Percentiles rank a stretch among this genome's conserved stretches.
phyloP scores from a whole-genome alignment of 2,113 vertebrate species.

The Misgurnus anguillicaudatus region DNA sequence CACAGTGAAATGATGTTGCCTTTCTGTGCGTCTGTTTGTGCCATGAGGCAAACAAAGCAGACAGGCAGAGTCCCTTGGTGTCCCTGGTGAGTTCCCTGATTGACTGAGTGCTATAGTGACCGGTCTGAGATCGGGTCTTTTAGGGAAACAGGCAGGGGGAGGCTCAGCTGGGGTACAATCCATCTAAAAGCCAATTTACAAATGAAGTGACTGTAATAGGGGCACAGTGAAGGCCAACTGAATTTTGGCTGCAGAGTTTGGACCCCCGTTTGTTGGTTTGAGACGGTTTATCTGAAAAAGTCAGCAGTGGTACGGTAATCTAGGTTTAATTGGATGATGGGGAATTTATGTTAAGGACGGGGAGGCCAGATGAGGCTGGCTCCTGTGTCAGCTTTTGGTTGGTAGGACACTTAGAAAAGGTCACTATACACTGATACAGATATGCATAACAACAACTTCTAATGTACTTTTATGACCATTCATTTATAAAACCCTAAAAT shows the following conservation, averaged over 20 bases:
- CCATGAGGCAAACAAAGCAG: constrained; percentile 3
- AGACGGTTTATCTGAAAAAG: background rate
- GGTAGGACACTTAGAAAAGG: background rate
- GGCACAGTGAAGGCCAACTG: constrained; percentile 27
- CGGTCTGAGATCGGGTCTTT: constrained; percentile 48
- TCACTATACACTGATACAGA: background rate
- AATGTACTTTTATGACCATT: background rate
- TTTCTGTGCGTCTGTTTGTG: constrained; percentile 27
- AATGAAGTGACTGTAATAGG: constrained; percentile 33
- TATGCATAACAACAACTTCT: background rate
- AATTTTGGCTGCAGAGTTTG: constrained; percentile 43
- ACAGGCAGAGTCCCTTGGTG: constrained; percentile 7
- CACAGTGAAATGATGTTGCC: background rate
- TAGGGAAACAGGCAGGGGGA: constrained; percentile 23
- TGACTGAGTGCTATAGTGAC: constrained; percentile 55
- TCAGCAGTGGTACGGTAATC: background rate
- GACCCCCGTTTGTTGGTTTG: background rate
- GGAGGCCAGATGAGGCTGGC: background rate
- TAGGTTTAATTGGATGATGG: constrained; percentile 17
- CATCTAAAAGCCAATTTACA: constrained; percentile 57
- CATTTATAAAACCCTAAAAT: background rate
- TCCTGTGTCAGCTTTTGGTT: background rate
- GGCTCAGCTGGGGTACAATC: constrained; percentile 48
- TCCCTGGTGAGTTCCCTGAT: constrained; percentile 51
- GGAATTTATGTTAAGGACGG: constrained; percentile 5